Evolutionary conservation across 2,888 invertebrate species (phyloP).

Genomic region (Stictocephala bisonia): DNA sequence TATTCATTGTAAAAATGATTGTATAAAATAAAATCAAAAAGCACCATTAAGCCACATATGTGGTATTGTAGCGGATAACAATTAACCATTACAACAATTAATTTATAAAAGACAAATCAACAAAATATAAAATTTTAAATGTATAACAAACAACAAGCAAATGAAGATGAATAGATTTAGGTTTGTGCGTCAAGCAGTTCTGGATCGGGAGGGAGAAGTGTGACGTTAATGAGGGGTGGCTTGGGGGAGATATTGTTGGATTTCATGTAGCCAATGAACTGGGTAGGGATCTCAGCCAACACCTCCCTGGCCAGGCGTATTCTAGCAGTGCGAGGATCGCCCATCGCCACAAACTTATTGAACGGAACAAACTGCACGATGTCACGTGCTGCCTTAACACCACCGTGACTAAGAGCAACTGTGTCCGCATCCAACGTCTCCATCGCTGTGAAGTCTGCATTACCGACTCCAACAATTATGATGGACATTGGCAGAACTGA

Average conservation of each 20-base stretch:
- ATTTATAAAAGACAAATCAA: conserved; percentile 8
- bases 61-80: too few relatives aligned
- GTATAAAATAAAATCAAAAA: too few relatives aligned
- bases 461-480: conserved; percentile 68
- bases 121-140: conserved; percentile 35
- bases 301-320: conserved; percentile 69
- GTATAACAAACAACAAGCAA: conserved; percentile 29
- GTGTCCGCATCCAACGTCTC: conserved; percentile 61
- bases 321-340: conserved; percentile 62
- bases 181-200: conserved; percentile 50
- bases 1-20: too few relatives aligned
- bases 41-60: conserved; percentile 15
- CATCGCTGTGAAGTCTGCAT: conserved; percentile 61
- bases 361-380: conserved; percentile 73
- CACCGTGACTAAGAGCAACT: conserved; percentile 57
- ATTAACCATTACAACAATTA: background rate
- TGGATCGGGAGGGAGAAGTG: conserved; percentile 62
- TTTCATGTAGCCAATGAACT: conserved; percentile 66
- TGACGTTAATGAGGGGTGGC: conserved; percentile 62
- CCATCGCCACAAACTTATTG: conserved; percentile 61
- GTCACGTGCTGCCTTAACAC: conserved; percentile 67
- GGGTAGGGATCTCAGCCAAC: conserved; percentile 70
- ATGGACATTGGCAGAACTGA: conserved; percentile 70
- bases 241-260: conserved; percentile 65
- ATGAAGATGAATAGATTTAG: conserved; percentile 19